Base-by-base conservation (phyloP, 2,888 invertebrate genomes). In the Cetonia aurata region DNA sequence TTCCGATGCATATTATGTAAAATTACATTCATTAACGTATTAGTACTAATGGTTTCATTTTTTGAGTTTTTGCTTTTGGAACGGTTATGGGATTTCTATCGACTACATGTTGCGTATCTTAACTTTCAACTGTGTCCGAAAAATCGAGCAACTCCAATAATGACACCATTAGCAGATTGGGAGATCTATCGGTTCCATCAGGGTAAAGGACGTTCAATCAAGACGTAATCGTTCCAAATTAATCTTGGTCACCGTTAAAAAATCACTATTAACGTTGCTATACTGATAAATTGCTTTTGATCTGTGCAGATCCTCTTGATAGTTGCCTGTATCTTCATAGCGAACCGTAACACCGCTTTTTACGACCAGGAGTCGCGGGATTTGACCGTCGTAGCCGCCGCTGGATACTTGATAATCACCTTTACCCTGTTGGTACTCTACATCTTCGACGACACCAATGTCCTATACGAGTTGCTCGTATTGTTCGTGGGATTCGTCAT, bases 361-460 rank as follows among this genome's bases (percentile, higher is more conserved):
- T 65, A 46, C 50, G 50, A 31, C 33, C 13, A 13, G 15, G 13
- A 50, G 8, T 13, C 15, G 33, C 9, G 66, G 9, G 67, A 73
- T 6, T 8, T 70, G 19, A 42, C 69, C 12, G 67, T 70, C 3
- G 17, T 72, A 3, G 57, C 67, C 31, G 25, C 65, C 6, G 71
- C 41, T 12, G 72, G 62, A 37, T 73, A 56, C 67, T 42, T 71
- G 12, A 52, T 75, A n/a, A 73, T 75, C 37, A 65, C 60, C 37
- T 44, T 69, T 25, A 71, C 67, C 6, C 67, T 73, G 37, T 33
- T 75, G 9, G 19, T 74, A 6, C 68, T 72, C 9, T 72, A 73
- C 13, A 60, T 74, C 33, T 13, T 74, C 41, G 75, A 71, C 15
- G 69, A 73, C 3, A 67, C 71, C 6, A 62, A 75, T 50, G 53